Conservation (phyloP, 2,113 vertebrate genomes). For the Tetrao urogallus region DNA sequence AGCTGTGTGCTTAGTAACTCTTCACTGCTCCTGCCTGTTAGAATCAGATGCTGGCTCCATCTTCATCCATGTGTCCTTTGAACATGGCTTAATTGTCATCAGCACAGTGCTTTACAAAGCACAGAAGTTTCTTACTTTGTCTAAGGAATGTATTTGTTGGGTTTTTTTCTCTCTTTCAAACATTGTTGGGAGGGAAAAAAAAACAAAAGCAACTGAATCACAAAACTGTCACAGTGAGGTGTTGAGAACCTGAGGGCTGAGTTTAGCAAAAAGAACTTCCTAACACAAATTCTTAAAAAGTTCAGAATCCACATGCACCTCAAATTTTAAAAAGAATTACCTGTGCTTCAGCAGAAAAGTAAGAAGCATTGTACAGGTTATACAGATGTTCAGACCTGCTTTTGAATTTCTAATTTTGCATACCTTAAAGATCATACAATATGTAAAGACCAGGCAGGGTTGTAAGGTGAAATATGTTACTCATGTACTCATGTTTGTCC, state of each 20-base stretch:
- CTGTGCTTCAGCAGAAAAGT: not conserved
- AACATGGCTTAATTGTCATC: not conserved
- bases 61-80: not conserved
- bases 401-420: constrained; percentile 1
- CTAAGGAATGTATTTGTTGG: not conserved
- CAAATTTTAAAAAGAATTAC: not conserved
- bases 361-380: not conserved
- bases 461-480: not conserved
- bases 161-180: not conserved
- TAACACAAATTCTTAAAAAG: not conserved
- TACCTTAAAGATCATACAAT: not conserved
- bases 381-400: not conserved
- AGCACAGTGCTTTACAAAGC: not conserved
- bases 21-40: not conserved
- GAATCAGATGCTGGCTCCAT: not conserved
- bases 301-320: not conserved
- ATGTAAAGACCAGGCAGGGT: not conserved
- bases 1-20: not conserved
- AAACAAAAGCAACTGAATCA: not conserved
- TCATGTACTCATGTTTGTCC: not conserved
- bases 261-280: not conserved
- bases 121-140: not conserved
- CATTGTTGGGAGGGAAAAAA: not conserved
- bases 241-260: not conserved
- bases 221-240: not conserved